Evolutionary conservation across 1,140 invertebrate species (phyloP).

Genomic region (Helicoverpa armigera): DNA sequence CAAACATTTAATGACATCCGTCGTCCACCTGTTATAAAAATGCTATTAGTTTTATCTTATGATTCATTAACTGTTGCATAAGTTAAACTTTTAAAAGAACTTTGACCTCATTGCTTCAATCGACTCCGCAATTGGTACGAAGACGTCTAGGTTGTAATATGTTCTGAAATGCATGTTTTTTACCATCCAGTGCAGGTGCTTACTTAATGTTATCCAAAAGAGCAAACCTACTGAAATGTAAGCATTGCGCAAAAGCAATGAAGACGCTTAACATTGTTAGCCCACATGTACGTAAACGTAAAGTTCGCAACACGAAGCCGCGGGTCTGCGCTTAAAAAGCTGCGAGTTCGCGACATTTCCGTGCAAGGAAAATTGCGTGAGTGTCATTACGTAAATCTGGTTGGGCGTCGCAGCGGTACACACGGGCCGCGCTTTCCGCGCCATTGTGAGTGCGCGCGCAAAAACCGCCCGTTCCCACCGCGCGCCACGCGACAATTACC

Average conservation of each 20-base stretch:
- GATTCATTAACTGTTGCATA: too few relatives aligned
- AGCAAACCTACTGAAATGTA: neutral
- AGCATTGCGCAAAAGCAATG: constrained; percentile 7
- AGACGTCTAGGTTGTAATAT: too few relatives aligned
- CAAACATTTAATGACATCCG: constrained; percentile 29
- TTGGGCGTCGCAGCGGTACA: constrained; percentile 56
- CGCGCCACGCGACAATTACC: constrained; percentile 63
- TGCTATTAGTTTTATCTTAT: neutral
- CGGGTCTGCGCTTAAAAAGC: constrained; percentile 19
- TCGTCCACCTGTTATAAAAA: neutral
- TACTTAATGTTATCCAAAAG: neutral
- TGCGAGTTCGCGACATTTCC: constrained; percentile 46
- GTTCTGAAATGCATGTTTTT: too few relatives aligned
- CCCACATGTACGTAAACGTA: constrained; percentile 20
- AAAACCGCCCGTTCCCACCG: constrained; percentile 73
- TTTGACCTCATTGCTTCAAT: too few relatives aligned
- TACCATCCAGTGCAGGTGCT: neutral
- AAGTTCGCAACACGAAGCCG: constrained; percentile 5
- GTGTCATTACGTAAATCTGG: constrained; percentile 74
- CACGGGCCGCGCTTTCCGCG: constrained; percentile 63
- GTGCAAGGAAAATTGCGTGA: constrained; percentile 66
- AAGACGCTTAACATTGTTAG: constrained; percentile 27
- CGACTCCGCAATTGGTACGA: too few relatives aligned
- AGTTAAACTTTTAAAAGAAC: too few relatives aligned
- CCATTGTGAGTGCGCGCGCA: constrained; percentile 57